A percentile compares a stretch with the other conserved stretches of the same genome.
Evolutionary conservation across 2,888 invertebrate species (phyloP).

Genomic region (Pyrrhosoma nymphula): DNA sequence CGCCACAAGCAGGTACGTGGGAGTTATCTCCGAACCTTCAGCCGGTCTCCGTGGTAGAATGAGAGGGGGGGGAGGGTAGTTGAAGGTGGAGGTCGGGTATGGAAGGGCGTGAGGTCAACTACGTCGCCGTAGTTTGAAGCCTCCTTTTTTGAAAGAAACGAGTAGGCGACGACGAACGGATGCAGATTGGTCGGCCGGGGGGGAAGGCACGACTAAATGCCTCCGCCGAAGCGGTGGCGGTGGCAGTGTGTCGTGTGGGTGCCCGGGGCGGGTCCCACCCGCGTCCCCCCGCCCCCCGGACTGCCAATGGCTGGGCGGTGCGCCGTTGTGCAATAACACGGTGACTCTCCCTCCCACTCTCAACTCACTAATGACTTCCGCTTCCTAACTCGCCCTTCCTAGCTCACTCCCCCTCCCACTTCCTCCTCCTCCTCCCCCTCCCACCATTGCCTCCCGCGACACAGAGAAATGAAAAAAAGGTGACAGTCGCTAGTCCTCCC

Average conservation of each 20-base stretch:
- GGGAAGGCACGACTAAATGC: background rate
- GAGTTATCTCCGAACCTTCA: background rate
- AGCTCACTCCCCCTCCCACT: background rate
- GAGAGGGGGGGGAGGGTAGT: background rate
- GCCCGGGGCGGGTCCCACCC: background rate
- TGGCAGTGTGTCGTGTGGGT: background rate
- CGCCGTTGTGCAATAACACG: slow-evolving; percentile 42
- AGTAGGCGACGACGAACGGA: slow-evolving; percentile 27
- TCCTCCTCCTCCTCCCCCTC: background rate
- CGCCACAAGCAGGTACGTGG: background rate
- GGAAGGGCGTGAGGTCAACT: slow-evolving; percentile 4
- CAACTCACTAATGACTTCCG: slow-evolving; percentile 65
- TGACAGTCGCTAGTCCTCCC: background rate
- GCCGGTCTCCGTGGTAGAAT: background rate
- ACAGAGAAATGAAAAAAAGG: background rate
- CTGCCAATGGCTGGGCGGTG: slow-evolving; percentile 53
- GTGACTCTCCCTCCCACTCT: background rate
- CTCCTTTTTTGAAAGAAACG: background rate
- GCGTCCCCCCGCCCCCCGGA: background rate
- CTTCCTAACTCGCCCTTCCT: slow-evolving; percentile 57
- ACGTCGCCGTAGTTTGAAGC: background rate
- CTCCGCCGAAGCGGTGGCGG: background rate
- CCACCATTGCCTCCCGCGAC: background rate
- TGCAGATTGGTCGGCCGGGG: background rate
- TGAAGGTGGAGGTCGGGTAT: background rate